A percentile compares a stretch with the other conserved stretches of the same genome.
phyloP scores from a whole-genome alignment of 2,797 vertebrate genomes.

The Arctocebus calabarensis region DNA sequence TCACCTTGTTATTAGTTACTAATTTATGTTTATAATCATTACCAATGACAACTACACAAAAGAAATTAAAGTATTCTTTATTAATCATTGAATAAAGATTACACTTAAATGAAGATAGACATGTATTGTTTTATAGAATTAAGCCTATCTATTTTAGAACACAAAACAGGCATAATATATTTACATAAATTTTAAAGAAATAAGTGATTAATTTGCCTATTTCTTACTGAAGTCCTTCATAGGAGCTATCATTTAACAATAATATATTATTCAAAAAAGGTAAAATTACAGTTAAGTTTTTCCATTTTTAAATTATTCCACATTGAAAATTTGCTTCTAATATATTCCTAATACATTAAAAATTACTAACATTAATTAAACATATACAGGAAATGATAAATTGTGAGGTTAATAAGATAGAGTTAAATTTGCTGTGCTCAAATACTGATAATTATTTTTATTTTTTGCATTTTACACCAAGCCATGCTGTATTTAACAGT shows the following conservation, averaged over 20 bases:
- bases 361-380: neutral
- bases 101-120: neutral
- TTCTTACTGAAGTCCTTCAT: neutral
- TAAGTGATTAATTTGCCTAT: neutral
- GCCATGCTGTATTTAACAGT: conserved; percentile 66
- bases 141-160: neutral
- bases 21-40: conserved; percentile 22
- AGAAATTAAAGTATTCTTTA: neutral
- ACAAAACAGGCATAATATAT: neutral
- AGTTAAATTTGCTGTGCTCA: neutral
- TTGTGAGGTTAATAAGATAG: neutral
- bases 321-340: neutral
- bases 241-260: neutral
- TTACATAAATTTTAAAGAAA: neutral
- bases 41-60: neutral
- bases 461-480: conserved; percentile 38
- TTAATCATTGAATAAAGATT: neutral
- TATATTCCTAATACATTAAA: neutral
- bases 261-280: neutral
- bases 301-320: neutral
- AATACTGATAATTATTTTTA: conserved; percentile 31
- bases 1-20: neutral
- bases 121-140: neutral
- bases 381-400: neutral
- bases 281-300: neutral